Evolutionary conservation across 2,888 invertebrate species (phyloP).

Genomic region (Omphaloscelis lunosa): DNA sequence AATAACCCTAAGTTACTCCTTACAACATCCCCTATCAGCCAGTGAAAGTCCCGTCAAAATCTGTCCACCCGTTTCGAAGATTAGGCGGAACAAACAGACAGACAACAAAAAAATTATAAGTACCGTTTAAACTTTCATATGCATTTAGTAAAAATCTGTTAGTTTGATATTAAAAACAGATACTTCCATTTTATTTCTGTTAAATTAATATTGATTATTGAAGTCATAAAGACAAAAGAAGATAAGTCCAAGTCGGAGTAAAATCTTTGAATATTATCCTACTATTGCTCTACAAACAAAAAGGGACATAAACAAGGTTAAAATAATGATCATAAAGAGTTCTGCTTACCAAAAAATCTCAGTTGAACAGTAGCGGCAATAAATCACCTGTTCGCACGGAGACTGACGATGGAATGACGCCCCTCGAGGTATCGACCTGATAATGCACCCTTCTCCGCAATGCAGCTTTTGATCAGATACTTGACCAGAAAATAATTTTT

Average conservation of each 20-base stretch:
- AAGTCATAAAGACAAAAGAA: background rate
- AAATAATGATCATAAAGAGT: background rate
- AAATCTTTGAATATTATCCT: background rate
- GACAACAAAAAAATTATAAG: no score
- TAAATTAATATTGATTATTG: background rate
- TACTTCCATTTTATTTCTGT: background rate
- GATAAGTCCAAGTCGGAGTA: background rate
- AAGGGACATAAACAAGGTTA: background rate
- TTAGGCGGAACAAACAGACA: background rate
- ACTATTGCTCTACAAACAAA: background rate
- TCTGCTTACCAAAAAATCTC: background rate
- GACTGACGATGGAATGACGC: background rate
- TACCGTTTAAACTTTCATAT: no score
- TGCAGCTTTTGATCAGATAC: background rate
- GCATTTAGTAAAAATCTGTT: background rate
- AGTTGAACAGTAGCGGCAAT: background rate
- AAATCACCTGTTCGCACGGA: background rate
- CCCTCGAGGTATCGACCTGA: constrained; percentile 2
- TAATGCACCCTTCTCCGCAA: background rate
- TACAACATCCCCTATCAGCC: no score
- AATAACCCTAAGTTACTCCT: no score
- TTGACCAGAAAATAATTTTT: no score
- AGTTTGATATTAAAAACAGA: background rate
- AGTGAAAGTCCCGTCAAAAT: background rate
- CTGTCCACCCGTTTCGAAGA: background rate